Percentiles rank a stretch among this genome's conserved stretches.
phyloP scores from a whole-genome alignment of 2,888 invertebrate genomes.

The Quadroppia sp. region DNA sequence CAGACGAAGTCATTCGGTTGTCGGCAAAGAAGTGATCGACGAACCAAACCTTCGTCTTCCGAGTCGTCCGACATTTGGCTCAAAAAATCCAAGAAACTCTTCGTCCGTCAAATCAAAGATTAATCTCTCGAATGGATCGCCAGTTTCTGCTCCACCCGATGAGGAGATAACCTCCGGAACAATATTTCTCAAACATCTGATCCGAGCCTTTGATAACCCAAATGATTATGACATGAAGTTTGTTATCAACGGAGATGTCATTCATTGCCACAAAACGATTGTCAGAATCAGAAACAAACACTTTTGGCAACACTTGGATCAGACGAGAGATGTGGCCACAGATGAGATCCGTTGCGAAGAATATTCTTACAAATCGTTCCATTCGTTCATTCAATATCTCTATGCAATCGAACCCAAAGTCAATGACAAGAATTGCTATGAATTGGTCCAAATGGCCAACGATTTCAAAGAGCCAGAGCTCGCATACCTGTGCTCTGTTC shows the following conservation, averaged over 20 bases:
- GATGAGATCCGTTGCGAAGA: background rate
- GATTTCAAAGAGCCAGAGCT: background rate
- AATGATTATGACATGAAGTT: background rate
- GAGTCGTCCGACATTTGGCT: no score
- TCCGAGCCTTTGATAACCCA: background rate
- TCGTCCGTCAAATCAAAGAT: no score
- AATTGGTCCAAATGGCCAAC: background rate
- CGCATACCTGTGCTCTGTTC: background rate
- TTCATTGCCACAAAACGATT: slow-evolving; percentile 4
- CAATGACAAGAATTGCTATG: background rate
- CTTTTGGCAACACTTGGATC: background rate
- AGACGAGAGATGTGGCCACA: background rate
- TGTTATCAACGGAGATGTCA: background rate
- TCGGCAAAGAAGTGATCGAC: no score
- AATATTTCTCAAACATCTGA: background rate
- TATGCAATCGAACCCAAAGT: background rate
- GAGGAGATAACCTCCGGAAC: background rate
- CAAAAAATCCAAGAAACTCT: no score
- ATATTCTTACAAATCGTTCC: background rate
- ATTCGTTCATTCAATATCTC: background rate
- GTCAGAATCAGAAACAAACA: background rate
- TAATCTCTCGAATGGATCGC: no score
- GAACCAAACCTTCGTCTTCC: no score
- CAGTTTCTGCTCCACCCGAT: no score
- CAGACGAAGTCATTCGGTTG: no score